A percentile compares a stretch with the other conserved stretches of the same genome.
phyloP scores from a whole-genome alignment of 2,888 invertebrate genomes.

The Mythimna pallens region DNA sequence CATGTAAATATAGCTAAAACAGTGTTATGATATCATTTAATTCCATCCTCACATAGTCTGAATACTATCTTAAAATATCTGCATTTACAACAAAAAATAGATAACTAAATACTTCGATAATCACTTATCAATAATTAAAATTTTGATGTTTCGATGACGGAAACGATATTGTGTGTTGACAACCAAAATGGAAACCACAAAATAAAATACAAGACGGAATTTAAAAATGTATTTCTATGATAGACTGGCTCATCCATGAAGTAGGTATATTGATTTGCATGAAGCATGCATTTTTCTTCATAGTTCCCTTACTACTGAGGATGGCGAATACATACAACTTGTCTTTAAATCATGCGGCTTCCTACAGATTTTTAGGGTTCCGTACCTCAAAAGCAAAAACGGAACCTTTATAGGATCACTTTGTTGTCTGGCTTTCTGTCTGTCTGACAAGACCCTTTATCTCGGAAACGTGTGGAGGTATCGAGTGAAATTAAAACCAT shows the following conservation, averaged over 20 bases:
- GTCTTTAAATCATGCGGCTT: too few species aligned
- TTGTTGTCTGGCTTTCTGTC: too few species aligned
- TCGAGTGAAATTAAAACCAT: too few species aligned
- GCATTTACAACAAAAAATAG: slow-evolving; percentile 13
- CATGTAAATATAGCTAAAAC: not conserved
- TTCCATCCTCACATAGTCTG: not conserved
- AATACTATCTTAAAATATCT: slow-evolving; percentile 5
- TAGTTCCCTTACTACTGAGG: too few species aligned
- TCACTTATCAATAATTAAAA: slow-evolving; percentile 15
- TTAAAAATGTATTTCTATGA: not conserved
- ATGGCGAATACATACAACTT: too few species aligned
- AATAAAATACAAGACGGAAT: not conserved
- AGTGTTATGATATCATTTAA: not conserved
- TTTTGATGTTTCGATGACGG: slow-evolving; percentile 17
- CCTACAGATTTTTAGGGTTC: too few species aligned
- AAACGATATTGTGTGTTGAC: slow-evolving; percentile 22
- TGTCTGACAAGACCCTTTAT: too few species aligned
- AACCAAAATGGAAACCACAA: not conserved
- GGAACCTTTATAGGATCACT: too few species aligned
- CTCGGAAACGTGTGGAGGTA: too few species aligned
- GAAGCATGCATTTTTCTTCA: too few species aligned
- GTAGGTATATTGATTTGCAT: not conserved
- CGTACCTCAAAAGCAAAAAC: too few species aligned
- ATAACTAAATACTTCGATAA: slow-evolving; percentile 24
- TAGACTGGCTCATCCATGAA: not conserved